These are phyloP conservation scores for Eristalis pertinax DNA, from an alignment of 2,888 invertebrate genomes.

Conservation along the genomic window DNA sequence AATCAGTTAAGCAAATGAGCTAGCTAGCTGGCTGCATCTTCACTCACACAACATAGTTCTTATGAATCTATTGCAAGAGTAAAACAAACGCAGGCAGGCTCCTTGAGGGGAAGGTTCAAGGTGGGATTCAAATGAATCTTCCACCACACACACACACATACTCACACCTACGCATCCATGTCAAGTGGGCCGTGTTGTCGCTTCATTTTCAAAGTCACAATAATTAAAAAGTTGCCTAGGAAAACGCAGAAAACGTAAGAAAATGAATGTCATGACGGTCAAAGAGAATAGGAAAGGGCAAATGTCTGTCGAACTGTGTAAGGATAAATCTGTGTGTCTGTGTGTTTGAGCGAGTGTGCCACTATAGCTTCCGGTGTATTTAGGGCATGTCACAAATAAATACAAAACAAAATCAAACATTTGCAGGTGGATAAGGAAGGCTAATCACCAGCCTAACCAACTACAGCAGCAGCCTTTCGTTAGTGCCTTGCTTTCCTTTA, in stretches of 20 bases:
- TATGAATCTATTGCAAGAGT: slow-evolving; percentile 19
- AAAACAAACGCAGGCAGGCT: not conserved
- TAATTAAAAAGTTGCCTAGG: slow-evolving; percentile 62
- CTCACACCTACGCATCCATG: not conserved
- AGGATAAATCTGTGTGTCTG: not conserved
- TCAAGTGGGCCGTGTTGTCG: slow-evolving; percentile 66
- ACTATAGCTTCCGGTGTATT: slow-evolving; percentile 38
- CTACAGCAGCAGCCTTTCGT: slow-evolving; percentile 20
- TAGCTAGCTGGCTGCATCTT: too few species aligned
- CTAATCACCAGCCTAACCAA: slow-evolving; percentile 54
- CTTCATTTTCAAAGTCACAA: slow-evolving; percentile 67
- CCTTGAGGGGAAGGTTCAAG: slow-evolving; percentile 60
- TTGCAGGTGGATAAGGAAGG: slow-evolving; percentile 36
- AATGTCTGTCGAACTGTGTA: slow-evolving; percentile 20
- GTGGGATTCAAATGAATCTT: slow-evolving; percentile 46
- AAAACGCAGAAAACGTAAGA: not conserved
- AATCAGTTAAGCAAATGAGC: too few species aligned
- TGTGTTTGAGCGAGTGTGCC: not conserved
- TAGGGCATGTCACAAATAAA: slow-evolving; percentile 31
- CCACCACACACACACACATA: slow-evolving; percentile 2
- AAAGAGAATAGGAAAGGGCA: slow-evolving; percentile 11
- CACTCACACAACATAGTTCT: slow-evolving; percentile 6
- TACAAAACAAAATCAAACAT: slow-evolving; percentile 10
- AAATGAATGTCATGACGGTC: slow-evolving; percentile 4
- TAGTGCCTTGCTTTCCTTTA: slow-evolving; percentile 58